Evolutionary conservation across 2,113 vertebrate genomes (phyloP), one percentile per base, ranked within the genome.

Genomic region (Varanus komodoensis): DNA sequence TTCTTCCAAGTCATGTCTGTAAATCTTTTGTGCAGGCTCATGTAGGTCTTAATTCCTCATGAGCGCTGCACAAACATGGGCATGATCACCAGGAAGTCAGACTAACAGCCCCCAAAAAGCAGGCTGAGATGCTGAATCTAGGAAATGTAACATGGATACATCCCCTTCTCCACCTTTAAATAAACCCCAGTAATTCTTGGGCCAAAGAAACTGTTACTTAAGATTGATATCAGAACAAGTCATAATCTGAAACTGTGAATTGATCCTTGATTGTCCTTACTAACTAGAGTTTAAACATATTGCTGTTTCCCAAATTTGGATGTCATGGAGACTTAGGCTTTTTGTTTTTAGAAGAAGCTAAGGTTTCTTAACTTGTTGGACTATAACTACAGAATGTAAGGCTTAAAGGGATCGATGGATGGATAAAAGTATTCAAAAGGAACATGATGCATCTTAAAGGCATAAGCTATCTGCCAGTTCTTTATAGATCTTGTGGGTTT

Each of bases 381-480:
- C 25, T 38, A 38, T 1, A 64, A 1, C 54, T 87, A 5, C 7
- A 77, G 82, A 91, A n/a, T 84, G 93, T 88, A 48, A 93, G 89
- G 92, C 90, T 84, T 91, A 91, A 74, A 1, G 86, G 84, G 92
- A 89, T 85, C 89, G 92, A 78, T 92, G 88, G 88, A 91, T 91
- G 34, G 91, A 0, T 44, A 82, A 82, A 92, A 89, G 69, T 69
- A 54, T 86, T 91, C 38, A 77, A 78, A 94, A 92, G 82, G 88
- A 92, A 73, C 87, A 91, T 90, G 81, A 44, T 91, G n/a, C 4
- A 4, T 91, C 77, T 34, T 87, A 77, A 91, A 93, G 0, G 0
- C 81, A 82, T 29, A 32, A 84, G 32, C 38, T 77, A 44, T 44
- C 75, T 21, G 34, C 14, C 21, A 23, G 7, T 77, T 44, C 75